A percentile compares a stretch with the other conserved stretches of the same genome.
phyloP scores from a whole-genome alignment of 2,113 vertebrate species.

The Oncorhynchus masou region DNA sequence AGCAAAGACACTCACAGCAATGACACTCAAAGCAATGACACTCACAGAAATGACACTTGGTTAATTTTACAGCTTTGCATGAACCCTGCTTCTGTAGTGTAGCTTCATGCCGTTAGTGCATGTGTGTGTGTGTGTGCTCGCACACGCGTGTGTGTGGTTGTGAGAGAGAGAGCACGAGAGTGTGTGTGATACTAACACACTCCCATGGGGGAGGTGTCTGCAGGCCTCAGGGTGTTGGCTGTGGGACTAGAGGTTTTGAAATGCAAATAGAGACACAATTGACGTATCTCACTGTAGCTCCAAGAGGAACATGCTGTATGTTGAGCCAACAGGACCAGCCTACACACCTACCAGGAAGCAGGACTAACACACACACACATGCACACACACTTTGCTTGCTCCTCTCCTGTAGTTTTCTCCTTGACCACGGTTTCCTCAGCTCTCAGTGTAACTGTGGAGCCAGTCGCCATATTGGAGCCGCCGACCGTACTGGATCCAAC shows the following conservation, averaged over 20 bases:
- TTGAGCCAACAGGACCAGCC: constrained; percentile 70
- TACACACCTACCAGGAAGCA: constrained; percentile 29
- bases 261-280: constrained; percentile 78
- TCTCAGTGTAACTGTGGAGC: constrained; percentile 55
- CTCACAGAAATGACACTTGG: neutral
- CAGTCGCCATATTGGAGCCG: constrained; percentile 34
- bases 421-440: constrained; percentile 49
- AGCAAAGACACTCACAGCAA: no score
- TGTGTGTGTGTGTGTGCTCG: no score
- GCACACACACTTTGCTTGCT: neutral
- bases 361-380: constrained; percentile 25
- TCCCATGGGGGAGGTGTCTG: constrained; percentile 16
- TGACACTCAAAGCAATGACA: no score
- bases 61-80: no score
- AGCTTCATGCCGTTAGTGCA: no score
- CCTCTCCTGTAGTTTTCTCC: constrained; percentile 18
- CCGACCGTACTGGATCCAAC: constrained; percentile 24
- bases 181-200: neutral
- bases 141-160: no score
- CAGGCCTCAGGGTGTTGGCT: constrained; percentile 64
- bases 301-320: constrained; percentile 62
- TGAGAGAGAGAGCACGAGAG: no score
- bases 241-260: constrained; percentile 70
- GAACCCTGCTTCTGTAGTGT: no score
- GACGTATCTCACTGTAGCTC: constrained; percentile 53